Percentiles rank a stretch among this genome's conserved stretches.
Conservation (phyloP, 2,113 vertebrate genomes). For the Tangachromis dhanisi region DNA sequence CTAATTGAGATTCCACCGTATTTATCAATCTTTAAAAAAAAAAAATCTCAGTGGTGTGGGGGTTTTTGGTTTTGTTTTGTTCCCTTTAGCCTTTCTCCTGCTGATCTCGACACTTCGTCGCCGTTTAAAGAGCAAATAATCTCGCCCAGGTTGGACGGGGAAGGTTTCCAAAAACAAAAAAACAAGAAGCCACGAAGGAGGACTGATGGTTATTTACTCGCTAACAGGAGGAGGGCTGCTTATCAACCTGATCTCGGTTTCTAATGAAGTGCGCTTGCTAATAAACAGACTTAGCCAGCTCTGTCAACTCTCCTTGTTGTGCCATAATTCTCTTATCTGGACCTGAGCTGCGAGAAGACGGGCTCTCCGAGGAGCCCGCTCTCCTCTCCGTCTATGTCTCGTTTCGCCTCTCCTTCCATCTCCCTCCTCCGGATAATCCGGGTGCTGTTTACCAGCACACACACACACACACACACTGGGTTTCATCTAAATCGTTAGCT, state of each 20-base stretch:
- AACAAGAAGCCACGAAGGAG: not conserved
- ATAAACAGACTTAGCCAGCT: constrained; percentile 78
- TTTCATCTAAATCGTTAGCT: constrained; percentile 51
- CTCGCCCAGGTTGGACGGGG: constrained; percentile 65
- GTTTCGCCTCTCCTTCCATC: constrained; percentile 35
- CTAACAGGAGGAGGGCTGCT: constrained; percentile 5
- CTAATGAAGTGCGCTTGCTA: constrained; percentile 82
- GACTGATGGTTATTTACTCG: constrained; percentile 80
- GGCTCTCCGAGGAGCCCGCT: constrained; percentile 63
- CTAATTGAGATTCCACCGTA: constrained; percentile 99
- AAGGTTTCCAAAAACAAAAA: constrained; percentile 31
- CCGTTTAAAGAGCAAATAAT: constrained; percentile 84
- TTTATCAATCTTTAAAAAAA: constrained; percentile 94
- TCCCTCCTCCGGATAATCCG: constrained; percentile 69
- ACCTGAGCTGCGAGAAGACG: constrained; percentile 62
- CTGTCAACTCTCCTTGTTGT: constrained; percentile 75
- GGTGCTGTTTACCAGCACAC: constrained; percentile 63
- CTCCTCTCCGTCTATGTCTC: constrained; percentile 66
- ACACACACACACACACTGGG: not conserved
- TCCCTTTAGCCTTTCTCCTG: constrained; percentile 29
- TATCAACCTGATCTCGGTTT: constrained; percentile 78
- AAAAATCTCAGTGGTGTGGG: constrained; percentile 73
- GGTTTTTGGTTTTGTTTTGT: constrained; percentile 60
- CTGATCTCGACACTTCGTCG: constrained; percentile 79
- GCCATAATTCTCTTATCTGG: constrained; percentile 84